Percentiles rank a stretch among this genome's conserved stretches.
These are phyloP conservation scores for Oscheius sp. DNA, from an alignment of 2,888 invertebrate genomes.

Conservation along the genomic window DNA sequence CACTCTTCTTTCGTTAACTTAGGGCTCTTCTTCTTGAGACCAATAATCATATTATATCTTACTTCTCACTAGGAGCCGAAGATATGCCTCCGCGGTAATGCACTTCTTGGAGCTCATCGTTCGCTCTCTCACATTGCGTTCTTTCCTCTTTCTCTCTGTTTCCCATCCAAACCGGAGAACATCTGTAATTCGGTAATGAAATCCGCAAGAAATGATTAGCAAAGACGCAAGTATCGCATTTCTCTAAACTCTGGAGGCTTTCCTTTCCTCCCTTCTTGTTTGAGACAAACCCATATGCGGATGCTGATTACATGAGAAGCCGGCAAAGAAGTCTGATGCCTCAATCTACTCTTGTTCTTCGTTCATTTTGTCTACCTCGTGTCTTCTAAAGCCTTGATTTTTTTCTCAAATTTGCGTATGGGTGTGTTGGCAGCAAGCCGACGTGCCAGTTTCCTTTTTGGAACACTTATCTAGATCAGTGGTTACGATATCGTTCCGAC, in stretches of 20 bases:
- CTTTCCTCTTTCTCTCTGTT: slow-evolving; percentile 1
- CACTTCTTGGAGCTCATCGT: slow-evolving; percentile 30
- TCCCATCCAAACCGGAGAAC: not conserved
- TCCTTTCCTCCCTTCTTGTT: not conserved
- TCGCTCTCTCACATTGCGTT: slow-evolving; percentile 11
- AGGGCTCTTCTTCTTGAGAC: not conserved
- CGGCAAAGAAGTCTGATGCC: not conserved
- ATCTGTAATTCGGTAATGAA: slow-evolving; percentile 23
- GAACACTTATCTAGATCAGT: too few species aligned
- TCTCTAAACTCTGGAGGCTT: not conserved
- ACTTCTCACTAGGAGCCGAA: slow-evolving; percentile 4
- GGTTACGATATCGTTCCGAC: too few species aligned
- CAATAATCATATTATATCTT: slow-evolving; percentile 27
- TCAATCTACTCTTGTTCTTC: not conserved
- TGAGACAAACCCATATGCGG: slow-evolving; percentile 11
- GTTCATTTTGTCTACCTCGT: not conserved
- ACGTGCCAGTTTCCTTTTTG: too few species aligned
- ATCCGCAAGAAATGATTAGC: slow-evolving; percentile 13
- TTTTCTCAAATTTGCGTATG: slow-evolving; percentile 1
- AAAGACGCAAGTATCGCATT: slow-evolving; percentile 21
- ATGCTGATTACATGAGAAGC: slow-evolving; percentile 24
- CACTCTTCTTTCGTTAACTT: not conserved
- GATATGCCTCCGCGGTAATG: slow-evolving; percentile 30
- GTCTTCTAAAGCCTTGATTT: not conserved
- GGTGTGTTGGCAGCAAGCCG: too few species aligned